Evolutionary conservation across 2,113 vertebrate genomes (phyloP), one percentile per base, ranked within the genome.

Genomic region (Forbesichthys agassizii): DNA sequence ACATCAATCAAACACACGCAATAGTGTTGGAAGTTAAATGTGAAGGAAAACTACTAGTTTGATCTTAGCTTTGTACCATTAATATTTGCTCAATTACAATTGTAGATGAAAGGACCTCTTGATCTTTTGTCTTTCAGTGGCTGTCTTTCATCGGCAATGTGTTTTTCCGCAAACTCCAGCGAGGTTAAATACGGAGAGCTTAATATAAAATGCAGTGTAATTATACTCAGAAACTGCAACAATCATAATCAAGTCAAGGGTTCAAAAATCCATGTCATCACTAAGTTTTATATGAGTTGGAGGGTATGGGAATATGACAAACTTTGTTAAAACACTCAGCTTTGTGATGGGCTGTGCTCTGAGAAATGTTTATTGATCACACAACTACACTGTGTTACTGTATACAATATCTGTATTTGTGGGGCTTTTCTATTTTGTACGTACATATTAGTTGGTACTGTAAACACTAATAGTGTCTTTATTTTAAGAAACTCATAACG

Each of bases 61-160:
- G 54, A 81, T 80, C 64, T 71, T 9, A n/a, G 68, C 66, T 55
- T 49, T 73, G 16, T 33, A 49, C 56, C 63, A 75, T 82, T 72
- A 62, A 83, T 83, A 59, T 78, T 68, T 46, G 61, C 65, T 61
- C 59, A 64, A 83, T 78, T 74, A 59, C 8, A 67, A 61, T 76
- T 80, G 27, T 77, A 57, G 66, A 33, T 55, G 48, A 77, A 54
- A 68, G 71, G 77, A 78, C 61, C 36, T 60, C 59, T 33, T 55
- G 16, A 3, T 42, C 56, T 27, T 33, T 60, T 33, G 64, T 70
- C 49, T 60, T 63, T 42, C 14, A 68, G n/a, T 68, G 73, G 73
- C 65, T 65, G 33, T 60, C 68, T 84, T 83, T 82, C 55, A 81
- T 84, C 75, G 52, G 54, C 66, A 57, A 11, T 60, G 12, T 60